Base-by-base conservation (phyloP, 2,797 vertebrate genomes). In the Kryptopterus vitreolus region DNA sequence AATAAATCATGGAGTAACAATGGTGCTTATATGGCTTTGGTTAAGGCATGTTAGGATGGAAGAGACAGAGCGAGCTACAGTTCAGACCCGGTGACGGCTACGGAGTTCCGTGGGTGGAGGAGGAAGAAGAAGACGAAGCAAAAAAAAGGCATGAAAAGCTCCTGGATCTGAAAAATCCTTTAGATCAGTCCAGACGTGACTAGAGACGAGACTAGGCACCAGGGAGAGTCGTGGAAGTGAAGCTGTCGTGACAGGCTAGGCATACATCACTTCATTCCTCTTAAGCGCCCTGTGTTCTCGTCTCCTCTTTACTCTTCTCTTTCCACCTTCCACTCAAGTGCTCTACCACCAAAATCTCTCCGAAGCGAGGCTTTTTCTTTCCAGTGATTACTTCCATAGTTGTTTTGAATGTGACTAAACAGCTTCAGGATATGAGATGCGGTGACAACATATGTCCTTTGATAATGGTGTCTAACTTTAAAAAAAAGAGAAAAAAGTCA, bases 81-180 rank as follows among this genome's bases (percentile, higher is more conserved):
- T 10, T 2, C 20, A 2, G 38, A 31, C 26, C 68, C 16, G 15
- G 43, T 26, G 66, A 29, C 43, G 48, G 29, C 26, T 35, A 31
- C 26, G 68, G 81, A 66, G 50, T 75, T 38, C 8, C 63, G 73
- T 69, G 55, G 68, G 24, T 61, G 2, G 20, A 2, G 68, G 24
- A 68, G 2, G 20, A 2, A 31, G 69, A 33, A 70, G 46, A 52
- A 52, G 18, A 20, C 6, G 48, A 76, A 70, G 46, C 29, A 9
- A 13, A 57, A 81, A 53, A 76, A 74, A 70, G 58, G 22, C 77
- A 80, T 79, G n/a, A 77, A 57, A 72, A 57, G 66, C 69, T 35
- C 70, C 63, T 52, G 62, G 68, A 70, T 70, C 48, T 70, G 66
- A n/a, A n/a, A 71, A 71, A 13, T 16, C 46, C 33, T 69, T 52